phyloP scores from a whole-genome alignment of 1,140 invertebrate genomes.

The Yoshiicerus persimilis region DNA sequence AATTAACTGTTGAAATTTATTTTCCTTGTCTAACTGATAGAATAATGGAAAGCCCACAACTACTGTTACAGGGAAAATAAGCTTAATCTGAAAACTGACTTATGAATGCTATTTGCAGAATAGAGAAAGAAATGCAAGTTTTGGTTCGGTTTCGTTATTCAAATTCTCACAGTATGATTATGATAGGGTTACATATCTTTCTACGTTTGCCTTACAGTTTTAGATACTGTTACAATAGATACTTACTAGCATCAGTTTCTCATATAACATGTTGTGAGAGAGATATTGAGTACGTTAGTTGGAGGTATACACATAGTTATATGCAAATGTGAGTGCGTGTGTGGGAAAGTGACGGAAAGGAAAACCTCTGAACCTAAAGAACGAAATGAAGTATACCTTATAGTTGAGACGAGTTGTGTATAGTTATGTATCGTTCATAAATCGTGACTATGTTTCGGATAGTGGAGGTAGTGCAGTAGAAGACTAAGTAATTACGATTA shows the following conservation, averaged over 20 bases:
- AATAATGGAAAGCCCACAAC: too few relatives aligned
- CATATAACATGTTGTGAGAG: background rate
- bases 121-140: background rate
- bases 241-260: background rate
- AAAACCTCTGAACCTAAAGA: background rate
- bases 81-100: background rate
- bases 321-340: background rate
- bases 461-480: background rate
- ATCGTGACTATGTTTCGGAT: background rate
- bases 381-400: background rate
- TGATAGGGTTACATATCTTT: too few relatives aligned
- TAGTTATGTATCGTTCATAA: background rate
- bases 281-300: background rate
- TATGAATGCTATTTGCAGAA: too few relatives aligned
- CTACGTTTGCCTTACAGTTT: too few relatives aligned
- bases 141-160: background rate
- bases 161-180: background rate
- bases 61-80: too few relatives aligned
- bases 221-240: background rate
- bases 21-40: background rate
- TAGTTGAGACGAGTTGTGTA: background rate
- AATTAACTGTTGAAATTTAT: background rate
- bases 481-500: background rate
- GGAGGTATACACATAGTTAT: too few relatives aligned
- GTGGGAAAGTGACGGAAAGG: constrained; percentile 1